phyloP scores from a whole-genome alignment of 2,888 invertebrate species.

The Sminthurinus aureus region DNA sequence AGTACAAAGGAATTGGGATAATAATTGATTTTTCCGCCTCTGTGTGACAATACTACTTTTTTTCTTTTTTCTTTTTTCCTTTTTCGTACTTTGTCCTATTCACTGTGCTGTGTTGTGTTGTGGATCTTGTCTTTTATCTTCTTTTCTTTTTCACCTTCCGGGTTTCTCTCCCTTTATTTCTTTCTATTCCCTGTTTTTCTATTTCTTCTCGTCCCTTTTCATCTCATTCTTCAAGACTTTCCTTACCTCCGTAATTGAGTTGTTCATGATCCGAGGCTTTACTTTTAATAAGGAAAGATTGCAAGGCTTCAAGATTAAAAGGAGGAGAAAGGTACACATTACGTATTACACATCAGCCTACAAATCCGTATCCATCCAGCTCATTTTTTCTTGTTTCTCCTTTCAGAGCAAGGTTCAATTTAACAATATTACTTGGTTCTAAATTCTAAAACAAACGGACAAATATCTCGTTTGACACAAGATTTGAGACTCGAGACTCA shows the following conservation, averaged over 20 bases:
- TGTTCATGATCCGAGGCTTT: background rate
- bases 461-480: too few relatives aligned
- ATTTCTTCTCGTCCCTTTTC: too few relatives aligned
- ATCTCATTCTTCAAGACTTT: background rate
- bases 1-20: conserved; percentile 3
- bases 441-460: too few relatives aligned
- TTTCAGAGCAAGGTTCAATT: too few relatives aligned
- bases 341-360: too few relatives aligned
- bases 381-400: too few relatives aligned
- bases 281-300: background rate
- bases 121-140: background rate
- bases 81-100: background rate
- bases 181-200: too few relatives aligned
- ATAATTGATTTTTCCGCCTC: conserved; percentile 25
- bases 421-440: too few relatives aligned
- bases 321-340: background rate
- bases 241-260: conserved; percentile 19
- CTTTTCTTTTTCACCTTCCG: background rate
- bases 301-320: background rate
- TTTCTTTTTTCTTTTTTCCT: background rate
- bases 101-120: background rate
- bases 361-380: too few relatives aligned
- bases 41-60: conserved; percentile 20
- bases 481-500: too few relatives aligned
- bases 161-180: background rate